Base-by-base conservation (phyloP, 1,140 invertebrate genomes). In the Anoplolepis gracilipes region DNA sequence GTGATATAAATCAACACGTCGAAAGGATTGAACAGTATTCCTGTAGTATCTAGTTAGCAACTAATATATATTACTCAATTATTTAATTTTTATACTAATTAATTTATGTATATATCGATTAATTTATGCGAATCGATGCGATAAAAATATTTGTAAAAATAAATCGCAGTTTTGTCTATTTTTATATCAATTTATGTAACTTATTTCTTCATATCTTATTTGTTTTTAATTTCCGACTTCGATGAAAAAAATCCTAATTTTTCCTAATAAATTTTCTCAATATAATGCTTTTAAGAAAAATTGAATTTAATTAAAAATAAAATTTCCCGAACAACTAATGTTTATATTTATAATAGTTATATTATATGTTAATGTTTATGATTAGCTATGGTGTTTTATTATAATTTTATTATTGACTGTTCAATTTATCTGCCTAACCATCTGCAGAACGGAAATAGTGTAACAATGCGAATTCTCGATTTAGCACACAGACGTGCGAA, bases 71-170 rank as follows among this genome's bases (percentile, higher is more conserved):
- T 49, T 19, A 72, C 16, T 70, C 22, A 19, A n/a, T 57, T 70
- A 72, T 81, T 70, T 81, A 81, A 57, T 70, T 81, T 81, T 81
- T 81, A 36, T 81, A 81, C 49, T 57, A 65, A 78, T 49, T 78
- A 57, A 81, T 39, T 59, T 81, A 78, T 78, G 8, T 70, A 59
- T 46, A 49, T 49, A 49, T 72, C 19, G 11, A 39, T 1, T 70
- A 70, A 42, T 57, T 81, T 82, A 73, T 73, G 19, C 39, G 25
- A 57, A 39, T 10, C 11, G 19, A 69, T 42, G 28, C 25, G 0
- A 70, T 16, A 28, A 25, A 69, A 79, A 67, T 30, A 7, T 81
- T 42, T 33, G 59, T 72, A 82, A 72, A 72, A 79, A 79, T 79
- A 79, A 79, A 79, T 69, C 33, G 16, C 19, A 72, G 2, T 25